A percentile compares a stretch with the other conserved stretches of the same genome.
phyloP scores from a whole-genome alignment of 2,888 invertebrate species.

The Netelia virgata region DNA sequence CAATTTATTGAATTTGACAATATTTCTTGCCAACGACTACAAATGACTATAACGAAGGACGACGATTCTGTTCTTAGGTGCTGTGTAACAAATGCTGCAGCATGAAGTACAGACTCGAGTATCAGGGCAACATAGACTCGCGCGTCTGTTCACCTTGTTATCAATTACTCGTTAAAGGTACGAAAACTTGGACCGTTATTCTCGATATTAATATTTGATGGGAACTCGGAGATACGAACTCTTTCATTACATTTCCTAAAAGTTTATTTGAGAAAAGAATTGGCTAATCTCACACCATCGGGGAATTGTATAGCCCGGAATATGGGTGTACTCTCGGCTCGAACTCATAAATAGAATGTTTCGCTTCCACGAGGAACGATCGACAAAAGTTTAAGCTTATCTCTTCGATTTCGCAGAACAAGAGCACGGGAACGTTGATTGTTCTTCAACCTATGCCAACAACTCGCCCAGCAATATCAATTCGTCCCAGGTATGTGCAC shows the following conservation, averaged over 20 bases:
- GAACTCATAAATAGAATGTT: too few species aligned
- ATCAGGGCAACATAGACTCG: conserved; percentile 91
- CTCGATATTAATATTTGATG: conserved; percentile 24
- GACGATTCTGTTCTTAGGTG: conserved; percentile 86
- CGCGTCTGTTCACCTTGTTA: conserved; percentile 92
- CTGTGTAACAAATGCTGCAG: conserved; percentile 92
- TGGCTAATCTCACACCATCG: too few species aligned
- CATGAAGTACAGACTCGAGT: conserved; percentile 89
- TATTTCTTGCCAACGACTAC: background rate
- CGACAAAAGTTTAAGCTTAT: background rate
- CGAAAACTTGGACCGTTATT: background rate
- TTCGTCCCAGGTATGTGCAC: conserved; percentile 28
- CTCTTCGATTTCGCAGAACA: conserved; percentile 77
- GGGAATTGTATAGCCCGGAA: too few species aligned
- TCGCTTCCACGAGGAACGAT: too few species aligned
- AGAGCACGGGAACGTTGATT: conserved; percentile 79
- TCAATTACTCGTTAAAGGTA: conserved; percentile 86
- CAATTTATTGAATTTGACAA: conserved; percentile 4
- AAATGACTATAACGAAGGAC: conserved; percentile 32
- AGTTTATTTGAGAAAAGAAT: too few species aligned
- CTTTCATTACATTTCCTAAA: background rate
- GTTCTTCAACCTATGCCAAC: conserved; percentile 76
- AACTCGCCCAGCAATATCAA: conserved; percentile 75
- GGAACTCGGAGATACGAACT: background rate
- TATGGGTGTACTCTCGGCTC: too few species aligned